These are phyloP conservation scores for Busseola fusca DNA, from an alignment of 2,888 invertebrate species.

Conservation along the genomic window DNA sequence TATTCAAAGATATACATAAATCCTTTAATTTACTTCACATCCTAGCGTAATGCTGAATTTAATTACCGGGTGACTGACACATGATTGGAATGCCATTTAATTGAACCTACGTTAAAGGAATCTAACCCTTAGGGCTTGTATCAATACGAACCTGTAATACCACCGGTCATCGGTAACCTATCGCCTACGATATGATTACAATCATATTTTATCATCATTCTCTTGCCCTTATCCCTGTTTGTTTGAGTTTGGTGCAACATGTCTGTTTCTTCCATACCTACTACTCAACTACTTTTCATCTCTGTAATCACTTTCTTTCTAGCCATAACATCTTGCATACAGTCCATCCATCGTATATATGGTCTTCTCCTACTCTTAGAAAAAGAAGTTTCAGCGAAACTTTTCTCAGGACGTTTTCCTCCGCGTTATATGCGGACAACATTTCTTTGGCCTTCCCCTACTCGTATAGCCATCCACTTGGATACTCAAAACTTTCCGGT, in stretches of 20 bases:
- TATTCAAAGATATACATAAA: neutral
- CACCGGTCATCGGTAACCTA: neutral
- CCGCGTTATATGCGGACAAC: too few relatives aligned
- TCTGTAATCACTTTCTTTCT: too few relatives aligned
- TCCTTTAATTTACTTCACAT: neutral
- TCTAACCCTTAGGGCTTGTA: neutral
- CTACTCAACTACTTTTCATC: too few relatives aligned
- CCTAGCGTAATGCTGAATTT: neutral
- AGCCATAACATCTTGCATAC: neutral
- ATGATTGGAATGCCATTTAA: slow-evolving; percentile 22
- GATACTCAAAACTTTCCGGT: neutral
- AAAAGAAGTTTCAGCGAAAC: too few relatives aligned
- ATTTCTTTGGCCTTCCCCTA: neutral
- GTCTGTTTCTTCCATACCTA: too few relatives aligned
- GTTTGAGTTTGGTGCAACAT: too few relatives aligned
- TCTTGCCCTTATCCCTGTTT: neutral
- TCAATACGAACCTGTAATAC: neutral
- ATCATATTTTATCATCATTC: neutral
- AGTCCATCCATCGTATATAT: neutral
- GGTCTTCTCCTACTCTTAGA: neutral
- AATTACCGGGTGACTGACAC: slow-evolving; percentile 1
- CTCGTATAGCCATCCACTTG: neutral
- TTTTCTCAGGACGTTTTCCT: too few relatives aligned
- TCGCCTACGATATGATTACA: neutral
- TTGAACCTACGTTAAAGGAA: neutral